phyloP scores from a whole-genome alignment of 2,888 invertebrate genomes.

The Drosophila hamatofila region DNA sequence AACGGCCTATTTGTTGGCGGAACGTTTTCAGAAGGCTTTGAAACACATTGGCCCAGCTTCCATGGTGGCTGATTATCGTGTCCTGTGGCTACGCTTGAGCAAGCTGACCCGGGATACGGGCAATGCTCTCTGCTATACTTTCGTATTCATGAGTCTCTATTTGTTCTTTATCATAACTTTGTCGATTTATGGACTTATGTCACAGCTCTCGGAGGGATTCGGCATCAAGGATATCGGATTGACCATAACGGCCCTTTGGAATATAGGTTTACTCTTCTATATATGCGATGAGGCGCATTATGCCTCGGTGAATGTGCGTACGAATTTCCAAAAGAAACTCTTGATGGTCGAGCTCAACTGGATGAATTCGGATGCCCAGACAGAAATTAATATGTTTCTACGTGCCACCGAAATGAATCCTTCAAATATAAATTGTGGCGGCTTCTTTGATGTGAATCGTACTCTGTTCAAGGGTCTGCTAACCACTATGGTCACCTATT shows the following conservation, averaged over 20 bases:
- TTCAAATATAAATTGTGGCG: constrained; percentile 90
- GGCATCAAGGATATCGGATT: constrained; percentile 90
- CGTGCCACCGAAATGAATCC: constrained; percentile 92
- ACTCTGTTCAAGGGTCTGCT: constrained; percentile 91
- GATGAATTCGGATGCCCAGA: constrained; percentile 92
- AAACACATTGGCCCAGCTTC: constrained; percentile 89
- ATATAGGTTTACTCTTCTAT: constrained; percentile 89
- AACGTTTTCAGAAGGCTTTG: constrained; percentile 90
- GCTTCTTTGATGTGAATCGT: constrained; percentile 90
- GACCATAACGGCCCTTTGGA: constrained; percentile 89
- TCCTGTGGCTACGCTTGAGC: constrained; percentile 90
- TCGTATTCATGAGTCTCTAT: constrained; percentile 89
- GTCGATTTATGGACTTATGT: constrained; percentile 91
- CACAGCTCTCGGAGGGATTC: constrained; percentile 90
- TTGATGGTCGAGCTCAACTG: constrained; percentile 90
- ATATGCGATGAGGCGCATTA: constrained; percentile 91
- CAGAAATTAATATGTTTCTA: constrained; percentile 91
- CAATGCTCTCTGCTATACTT: constrained; percentile 89
- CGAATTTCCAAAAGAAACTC: constrained; percentile 90
- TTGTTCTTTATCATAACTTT: constrained; percentile 90
- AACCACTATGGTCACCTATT: constrained; percentile 91
- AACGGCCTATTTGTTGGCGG: constrained; percentile 88
- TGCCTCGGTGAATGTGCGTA: constrained; percentile 90
- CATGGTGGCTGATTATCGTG: constrained; percentile 89
- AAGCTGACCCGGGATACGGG: constrained; percentile 89